phyloP scores from a whole-genome alignment of 2,888 invertebrate genomes.

The Aleiodes leptofemur region DNA sequence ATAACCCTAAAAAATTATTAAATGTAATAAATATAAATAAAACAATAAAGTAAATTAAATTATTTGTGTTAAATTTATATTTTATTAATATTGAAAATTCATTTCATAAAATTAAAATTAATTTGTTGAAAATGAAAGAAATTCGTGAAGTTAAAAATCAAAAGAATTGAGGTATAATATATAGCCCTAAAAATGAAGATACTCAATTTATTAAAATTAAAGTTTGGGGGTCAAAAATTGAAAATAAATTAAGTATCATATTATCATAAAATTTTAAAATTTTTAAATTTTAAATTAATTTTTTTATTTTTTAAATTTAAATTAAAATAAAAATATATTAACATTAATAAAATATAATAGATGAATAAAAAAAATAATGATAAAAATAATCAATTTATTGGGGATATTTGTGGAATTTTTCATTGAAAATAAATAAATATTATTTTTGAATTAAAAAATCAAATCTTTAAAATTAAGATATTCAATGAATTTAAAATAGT shows the following conservation, averaged over 20 bases:
- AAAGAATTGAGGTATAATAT: slow-evolving; percentile 73
- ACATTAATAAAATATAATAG: slow-evolving; percentile 74
- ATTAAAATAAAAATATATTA: slow-evolving; percentile 63
- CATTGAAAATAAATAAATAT: slow-evolving; percentile 81
- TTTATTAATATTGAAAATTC: slow-evolving; percentile 80
- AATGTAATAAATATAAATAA: slow-evolving; percentile 80
- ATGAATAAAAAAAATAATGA: slow-evolving; percentile 72
- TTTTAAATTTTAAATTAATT: slow-evolving; percentile 54
- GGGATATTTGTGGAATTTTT: slow-evolving; percentile 82
- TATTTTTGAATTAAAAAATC: slow-evolving; percentile 82
- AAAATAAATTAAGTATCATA: slow-evolving; percentile 83
- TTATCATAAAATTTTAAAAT: slow-evolving; percentile 49
- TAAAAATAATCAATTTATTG: slow-evolving; percentile 77
- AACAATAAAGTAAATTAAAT: slow-evolving; percentile 78
- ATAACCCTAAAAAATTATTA: slow-evolving; percentile 83
- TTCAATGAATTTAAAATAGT: slow-evolving; percentile 75
- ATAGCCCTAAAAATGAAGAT: slow-evolving; percentile 75
- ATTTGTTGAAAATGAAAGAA: slow-evolving; percentile 38
- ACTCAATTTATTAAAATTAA: slow-evolving; percentile 79
- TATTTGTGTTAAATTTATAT: slow-evolving; percentile 69
- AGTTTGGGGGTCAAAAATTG: slow-evolving; percentile 81
- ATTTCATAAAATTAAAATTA: slow-evolving; percentile 70
- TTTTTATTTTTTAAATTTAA: slow-evolving; percentile 51
- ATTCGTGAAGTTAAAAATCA: slow-evolving; percentile 48
- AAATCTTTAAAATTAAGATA: slow-evolving; percentile 62